Evolutionary conservation across 2,888 invertebrate species (phyloP).

Genomic region (Pheosia tremula): DNA sequence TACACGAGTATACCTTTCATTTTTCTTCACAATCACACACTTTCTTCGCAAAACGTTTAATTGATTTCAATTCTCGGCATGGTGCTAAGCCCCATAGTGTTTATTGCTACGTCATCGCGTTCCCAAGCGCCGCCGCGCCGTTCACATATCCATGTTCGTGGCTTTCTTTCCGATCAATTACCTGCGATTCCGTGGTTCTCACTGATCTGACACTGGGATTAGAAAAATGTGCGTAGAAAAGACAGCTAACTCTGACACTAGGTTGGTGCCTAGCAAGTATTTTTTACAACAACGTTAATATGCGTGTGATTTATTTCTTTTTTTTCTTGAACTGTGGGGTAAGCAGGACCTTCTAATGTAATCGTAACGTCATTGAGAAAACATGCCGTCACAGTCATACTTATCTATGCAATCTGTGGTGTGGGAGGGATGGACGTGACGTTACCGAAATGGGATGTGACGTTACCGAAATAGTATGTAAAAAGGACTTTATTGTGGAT

Average conservation of each 20-base stretch:
- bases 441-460: too few relatives aligned
- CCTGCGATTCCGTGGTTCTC: neutral
- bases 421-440: too few relatives aligned
- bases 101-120: slow-evolving; percentile 28
- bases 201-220: neutral
- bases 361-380: too few relatives aligned
- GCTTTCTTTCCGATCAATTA: neutral
- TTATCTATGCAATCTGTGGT: too few relatives aligned
- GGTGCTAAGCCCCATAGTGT: slow-evolving; percentile 5
- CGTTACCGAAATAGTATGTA: too few relatives aligned
- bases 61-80: slow-evolving; percentile 9
- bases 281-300: too few relatives aligned
- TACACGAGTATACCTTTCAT: neutral
- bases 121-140: slow-evolving; percentile 21
- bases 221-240: neutral
- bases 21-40: slow-evolving; percentile 3
- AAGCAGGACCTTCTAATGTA: too few relatives aligned
- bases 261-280: too few relatives aligned
- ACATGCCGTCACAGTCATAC: too few relatives aligned
- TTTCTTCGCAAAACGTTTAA: slow-evolving; percentile 7
- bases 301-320: too few relatives aligned
- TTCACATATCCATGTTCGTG: slow-evolving; percentile 15
- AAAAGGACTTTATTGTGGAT: too few relatives aligned
- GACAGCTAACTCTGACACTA: neutral
- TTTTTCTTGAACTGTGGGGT: too few relatives aligned